phyloP scores from a whole-genome alignment of 1,140 invertebrate genomes.

The Drosophila orosa region DNA sequence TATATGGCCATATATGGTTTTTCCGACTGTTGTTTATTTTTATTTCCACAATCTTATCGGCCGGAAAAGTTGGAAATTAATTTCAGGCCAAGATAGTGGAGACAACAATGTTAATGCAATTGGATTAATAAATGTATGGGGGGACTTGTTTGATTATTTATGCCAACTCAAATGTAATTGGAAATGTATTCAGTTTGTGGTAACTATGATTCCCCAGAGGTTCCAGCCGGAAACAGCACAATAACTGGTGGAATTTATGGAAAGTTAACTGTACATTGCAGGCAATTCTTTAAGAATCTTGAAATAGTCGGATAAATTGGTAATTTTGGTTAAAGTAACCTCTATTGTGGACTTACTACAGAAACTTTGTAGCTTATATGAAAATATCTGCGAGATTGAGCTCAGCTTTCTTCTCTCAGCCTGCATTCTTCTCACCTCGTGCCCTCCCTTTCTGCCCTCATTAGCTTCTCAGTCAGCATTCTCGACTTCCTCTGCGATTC shows the following conservation, averaged over 20 bases:
- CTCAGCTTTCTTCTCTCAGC: constrained; percentile 28
- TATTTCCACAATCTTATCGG: constrained; percentile 31
- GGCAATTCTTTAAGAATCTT: neutral
- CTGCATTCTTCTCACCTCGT: constrained; percentile 1
- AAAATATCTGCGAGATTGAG: neutral
- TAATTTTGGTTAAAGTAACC: too few species aligned
- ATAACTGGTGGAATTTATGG: neutral
- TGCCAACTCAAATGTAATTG: neutral
- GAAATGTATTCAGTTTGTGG: too few species aligned
- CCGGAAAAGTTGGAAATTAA: constrained; percentile 25
- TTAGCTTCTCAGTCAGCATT: constrained; percentile 27
- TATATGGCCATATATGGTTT: constrained; percentile 1
- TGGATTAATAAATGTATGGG: neutral
- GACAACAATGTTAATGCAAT: neutral
- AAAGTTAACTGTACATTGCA: neutral
- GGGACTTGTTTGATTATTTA: neutral
- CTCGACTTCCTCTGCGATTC: constrained; percentile 38
- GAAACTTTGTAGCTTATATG: neutral
- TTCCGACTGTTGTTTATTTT: constrained; percentile 16
- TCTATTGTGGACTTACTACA: neutral
- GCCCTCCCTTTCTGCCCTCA: constrained; percentile 35
- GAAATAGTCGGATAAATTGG: neutral
- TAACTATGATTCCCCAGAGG: neutral
- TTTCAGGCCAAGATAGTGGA: constrained; percentile 1
- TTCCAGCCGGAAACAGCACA: neutral